Percentiles rank a stretch among this genome's conserved stretches.
These are phyloP conservation scores for Centruroides vittatus DNA, from an alignment of 1,140 invertebrate genomes.

Conservation along the genomic window DNA sequence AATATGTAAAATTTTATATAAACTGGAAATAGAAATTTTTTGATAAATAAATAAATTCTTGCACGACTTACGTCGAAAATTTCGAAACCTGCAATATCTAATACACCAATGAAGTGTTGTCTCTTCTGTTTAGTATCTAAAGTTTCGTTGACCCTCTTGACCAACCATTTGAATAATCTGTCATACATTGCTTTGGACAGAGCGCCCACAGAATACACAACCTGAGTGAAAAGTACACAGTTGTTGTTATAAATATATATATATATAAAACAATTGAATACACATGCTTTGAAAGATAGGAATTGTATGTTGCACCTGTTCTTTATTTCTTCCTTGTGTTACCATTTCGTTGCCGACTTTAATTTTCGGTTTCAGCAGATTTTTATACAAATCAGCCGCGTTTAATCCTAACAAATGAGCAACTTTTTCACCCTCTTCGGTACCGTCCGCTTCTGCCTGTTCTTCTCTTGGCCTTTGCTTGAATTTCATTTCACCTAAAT, in stretches of 20 bases:
- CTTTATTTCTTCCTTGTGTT: constrained; percentile 43
- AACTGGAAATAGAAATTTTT: background rate
- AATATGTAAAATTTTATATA: background rate
- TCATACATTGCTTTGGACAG: constrained; percentile 44
- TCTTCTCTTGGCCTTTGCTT: constrained; percentile 46
- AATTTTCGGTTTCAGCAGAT: constrained; percentile 42
- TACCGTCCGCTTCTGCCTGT: constrained; percentile 48
- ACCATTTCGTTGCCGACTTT: constrained; percentile 43
- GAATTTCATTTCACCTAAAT: constrained; percentile 46
- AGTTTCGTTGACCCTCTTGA: constrained; percentile 43
- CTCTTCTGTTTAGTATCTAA: constrained; percentile 41
- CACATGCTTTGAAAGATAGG: too few species aligned
- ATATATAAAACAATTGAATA: too few species aligned
- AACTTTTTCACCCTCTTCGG: constrained; percentile 42
- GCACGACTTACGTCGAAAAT: constrained; percentile 41
- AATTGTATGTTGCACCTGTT: constrained; percentile 30
- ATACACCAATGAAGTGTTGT: constrained; percentile 44
- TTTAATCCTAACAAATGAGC: constrained; percentile 42
- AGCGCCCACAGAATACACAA: constrained; percentile 37
- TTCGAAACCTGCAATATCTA: constrained; percentile 50
- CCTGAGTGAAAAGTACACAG: constrained; percentile 2
- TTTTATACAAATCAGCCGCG: constrained; percentile 40
- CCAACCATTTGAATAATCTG: constrained; percentile 42
- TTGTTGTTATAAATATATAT: too few species aligned
- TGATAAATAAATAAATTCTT: background rate